Base-by-base conservation (phyloP, 2,113 vertebrate species). In the Salvelinus namaycush region DNA sequence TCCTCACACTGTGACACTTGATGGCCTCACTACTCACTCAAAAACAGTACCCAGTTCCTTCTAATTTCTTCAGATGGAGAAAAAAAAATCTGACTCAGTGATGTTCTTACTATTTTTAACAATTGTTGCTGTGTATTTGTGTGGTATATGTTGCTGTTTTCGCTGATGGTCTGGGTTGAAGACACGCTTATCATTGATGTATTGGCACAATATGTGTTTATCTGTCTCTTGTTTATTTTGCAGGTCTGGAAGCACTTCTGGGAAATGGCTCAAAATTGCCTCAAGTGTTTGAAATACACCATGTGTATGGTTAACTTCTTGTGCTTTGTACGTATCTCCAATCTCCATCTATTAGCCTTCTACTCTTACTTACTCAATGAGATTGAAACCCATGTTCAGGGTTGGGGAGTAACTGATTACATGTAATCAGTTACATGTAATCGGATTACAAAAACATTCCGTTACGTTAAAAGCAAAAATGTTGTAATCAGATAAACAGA, bases 241-340 rank as follows among this genome's bases (percentile, higher is more conserved):
- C 88, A 92, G 91, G 84, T 82, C 24, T 70, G 72, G 82, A 54
- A 62, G 13, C 79, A 24, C 26, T 9, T 8, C 24, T 24, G 1
- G 80, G 87, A 67, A 4, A 94, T 94, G 93, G 86, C 92, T 80
- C 90, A 92, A 71, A 54, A 67, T 11, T 94, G 93, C 83, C 92
- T 94, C 65, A 93, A 91, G 87, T 94, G 90, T 80, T 79, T 94
- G 12, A 94, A 94, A 83, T 87, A 90, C 89, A 93, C 89, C 75
- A 93, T 94, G 93, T 94, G 93, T 89, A 77, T 78, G n/a, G 87
- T 92, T 84, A 94, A 94, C 91, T 84, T 94, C 70, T 83, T 94
- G 8, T 93, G 89, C 70, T 94, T 94, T 84, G 93, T 94, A 93
- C 0, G 93, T 93, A 92, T 83, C 60, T 18, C 24, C 68, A 59